A percentile compares a stretch with the other conserved stretches of the same genome.
Evolutionary conservation across 2,113 vertebrate species (phyloP).

Genomic region (Dryoscopus gambensis): DNA sequence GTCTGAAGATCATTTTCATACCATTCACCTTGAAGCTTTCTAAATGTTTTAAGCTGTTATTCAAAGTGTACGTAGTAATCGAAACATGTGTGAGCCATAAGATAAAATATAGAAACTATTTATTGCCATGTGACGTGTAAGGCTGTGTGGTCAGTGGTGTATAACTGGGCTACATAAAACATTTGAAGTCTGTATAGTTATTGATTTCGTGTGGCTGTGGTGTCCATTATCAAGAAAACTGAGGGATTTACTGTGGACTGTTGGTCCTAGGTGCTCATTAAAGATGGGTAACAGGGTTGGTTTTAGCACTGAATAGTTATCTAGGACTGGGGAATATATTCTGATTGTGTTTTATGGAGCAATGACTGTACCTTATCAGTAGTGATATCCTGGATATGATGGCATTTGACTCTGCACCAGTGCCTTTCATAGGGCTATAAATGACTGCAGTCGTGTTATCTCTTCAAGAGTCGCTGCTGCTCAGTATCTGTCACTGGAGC

Average conservation of each 20-base stretch:
- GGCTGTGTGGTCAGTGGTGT: not conserved
- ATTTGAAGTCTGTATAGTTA: not conserved
- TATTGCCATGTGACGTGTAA: not conserved
- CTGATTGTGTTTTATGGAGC: not conserved
- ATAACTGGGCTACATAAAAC: not conserved
- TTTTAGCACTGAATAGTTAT: not conserved
- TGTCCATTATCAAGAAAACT: not conserved
- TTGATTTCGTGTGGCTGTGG: not conserved
- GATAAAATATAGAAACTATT: not conserved
- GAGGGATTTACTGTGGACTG: not conserved
- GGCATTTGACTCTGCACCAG: not conserved
- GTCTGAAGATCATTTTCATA: not conserved
- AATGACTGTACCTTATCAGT: not conserved
- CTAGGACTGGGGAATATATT: not conserved
- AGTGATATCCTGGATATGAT: not conserved
- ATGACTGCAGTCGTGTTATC: not conserved
- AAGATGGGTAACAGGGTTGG: not conserved
- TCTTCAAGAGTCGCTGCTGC: not conserved
- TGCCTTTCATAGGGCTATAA: not conserved
- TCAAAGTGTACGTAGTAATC: not conserved
- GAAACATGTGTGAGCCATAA: not conserved
- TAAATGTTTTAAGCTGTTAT: not conserved
- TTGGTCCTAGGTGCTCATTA: not conserved
- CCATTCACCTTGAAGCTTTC: not conserved
- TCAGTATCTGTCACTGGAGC: not conserved